Conservation (phyloP, 2,113 vertebrate genomes). For the Rhinichthys klamathensis region DNA sequence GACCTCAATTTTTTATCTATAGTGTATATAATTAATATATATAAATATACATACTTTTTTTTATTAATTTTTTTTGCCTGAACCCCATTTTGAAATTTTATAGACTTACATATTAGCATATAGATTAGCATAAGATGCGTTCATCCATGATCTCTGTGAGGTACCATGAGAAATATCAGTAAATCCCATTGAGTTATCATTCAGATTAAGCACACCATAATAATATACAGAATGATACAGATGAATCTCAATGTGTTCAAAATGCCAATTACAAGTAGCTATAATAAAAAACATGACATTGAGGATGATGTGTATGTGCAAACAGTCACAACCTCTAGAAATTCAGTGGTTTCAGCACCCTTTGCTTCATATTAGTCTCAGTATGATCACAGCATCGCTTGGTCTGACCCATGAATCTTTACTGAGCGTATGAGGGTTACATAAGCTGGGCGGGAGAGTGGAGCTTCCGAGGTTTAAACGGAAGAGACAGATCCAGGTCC, state of each 20-base stretch:
- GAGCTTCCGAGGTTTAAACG: slow-evolving; percentile 90
- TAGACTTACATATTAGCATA: background rate
- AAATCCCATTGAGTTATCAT: background rate
- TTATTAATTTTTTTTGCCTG: no score
- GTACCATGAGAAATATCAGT: background rate
- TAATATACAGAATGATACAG: background rate
- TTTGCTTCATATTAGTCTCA: slow-evolving; percentile 3
- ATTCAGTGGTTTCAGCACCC: background rate
- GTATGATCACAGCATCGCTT: background rate
- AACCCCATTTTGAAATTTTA: background rate
- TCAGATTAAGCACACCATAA: background rate
- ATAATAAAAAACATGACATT: background rate
- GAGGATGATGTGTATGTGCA: background rate
- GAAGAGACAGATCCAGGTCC: slow-evolving; percentile 87
- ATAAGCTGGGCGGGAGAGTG: slow-evolving; percentile 73
- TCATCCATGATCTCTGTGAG: background rate
- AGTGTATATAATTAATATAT: background rate
- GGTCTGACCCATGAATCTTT: slow-evolving; percentile 2
- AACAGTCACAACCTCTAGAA: background rate
- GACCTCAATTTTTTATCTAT: background rate
- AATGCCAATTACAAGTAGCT: background rate
- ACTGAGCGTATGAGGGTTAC: slow-evolving; percentile 25
- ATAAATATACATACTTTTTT: background rate
- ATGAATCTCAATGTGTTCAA: background rate
- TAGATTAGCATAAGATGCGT: background rate